Conservation (phyloP, 1,140 invertebrate species). For the Drosophila ironensis region DNA sequence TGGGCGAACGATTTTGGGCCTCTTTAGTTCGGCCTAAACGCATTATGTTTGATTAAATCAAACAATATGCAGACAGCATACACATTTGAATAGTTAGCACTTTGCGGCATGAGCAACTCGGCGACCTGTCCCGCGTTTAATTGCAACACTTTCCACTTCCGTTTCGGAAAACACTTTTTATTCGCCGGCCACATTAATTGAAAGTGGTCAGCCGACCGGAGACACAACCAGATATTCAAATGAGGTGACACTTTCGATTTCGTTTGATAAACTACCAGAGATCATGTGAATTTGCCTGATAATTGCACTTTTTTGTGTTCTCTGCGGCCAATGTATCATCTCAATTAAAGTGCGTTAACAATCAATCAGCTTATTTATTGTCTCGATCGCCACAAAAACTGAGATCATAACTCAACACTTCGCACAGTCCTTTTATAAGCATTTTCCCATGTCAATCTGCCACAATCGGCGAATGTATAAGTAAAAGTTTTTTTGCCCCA, state of each 20-base stretch:
- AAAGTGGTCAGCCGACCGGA: constrained; percentile 53
- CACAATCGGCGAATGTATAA: constrained; percentile 46
- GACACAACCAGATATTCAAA: constrained; percentile 33
- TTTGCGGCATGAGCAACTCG: constrained; percentile 52
- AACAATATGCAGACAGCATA: constrained; percentile 5
- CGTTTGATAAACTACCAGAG: constrained; percentile 1
- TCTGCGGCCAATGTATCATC: constrained; percentile 14
- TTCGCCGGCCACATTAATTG: constrained; percentile 37
- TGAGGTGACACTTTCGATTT: constrained; percentile 64
- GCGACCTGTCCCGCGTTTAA: constrained; percentile 20
- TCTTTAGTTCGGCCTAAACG: constrained; percentile 64
- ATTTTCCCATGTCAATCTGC: constrained; percentile 76
- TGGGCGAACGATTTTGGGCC: constrained; percentile 18
- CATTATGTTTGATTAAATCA: constrained; percentile 51
- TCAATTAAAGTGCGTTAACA: constrained; percentile 30
- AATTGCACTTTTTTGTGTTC: constrained; percentile 39
- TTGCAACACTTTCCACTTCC: constrained; percentile 75
- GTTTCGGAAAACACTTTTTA: constrained; percentile 38
- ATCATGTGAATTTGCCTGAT: constrained; percentile 33
- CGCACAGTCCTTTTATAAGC: constrained; percentile 68
- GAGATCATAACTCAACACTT: constrained; percentile 52
- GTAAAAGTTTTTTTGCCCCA: constrained; percentile 62
- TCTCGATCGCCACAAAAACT: constrained; percentile 13
- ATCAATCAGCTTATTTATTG: constrained; percentile 64
- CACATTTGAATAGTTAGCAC: constrained; percentile 21